Evolutionary conservation across 2,888 invertebrate genomes (phyloP).

Genomic region (Cephus spinipes): DNA sequence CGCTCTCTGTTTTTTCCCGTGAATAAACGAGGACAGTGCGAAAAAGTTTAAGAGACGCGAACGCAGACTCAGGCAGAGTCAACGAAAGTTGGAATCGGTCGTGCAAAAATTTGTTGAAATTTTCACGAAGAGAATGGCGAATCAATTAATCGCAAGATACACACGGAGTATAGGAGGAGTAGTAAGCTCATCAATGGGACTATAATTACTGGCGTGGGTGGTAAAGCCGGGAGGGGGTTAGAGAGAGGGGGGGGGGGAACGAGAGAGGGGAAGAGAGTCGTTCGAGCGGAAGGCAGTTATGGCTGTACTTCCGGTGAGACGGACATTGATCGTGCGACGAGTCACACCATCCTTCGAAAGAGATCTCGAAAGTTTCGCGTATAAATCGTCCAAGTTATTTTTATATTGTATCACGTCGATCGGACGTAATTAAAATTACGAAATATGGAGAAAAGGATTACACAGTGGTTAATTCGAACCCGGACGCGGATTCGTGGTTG

Average conservation of each 20-base stretch:
- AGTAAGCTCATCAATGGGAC: conserved; percentile 9
- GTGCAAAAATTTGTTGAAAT: neutral
- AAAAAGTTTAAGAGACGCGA: neutral
- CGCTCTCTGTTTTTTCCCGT: neutral
- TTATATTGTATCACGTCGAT: neutral
- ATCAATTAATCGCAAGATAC: neutral
- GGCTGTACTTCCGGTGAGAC: conserved; percentile 57
- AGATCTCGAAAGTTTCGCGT: conserved; percentile 32
- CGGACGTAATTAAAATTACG: neutral
- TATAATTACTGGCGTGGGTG: conserved; percentile 16
- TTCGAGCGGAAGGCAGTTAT: conserved; percentile 57
- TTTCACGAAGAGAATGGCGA: neutral
- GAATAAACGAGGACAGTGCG: neutral
- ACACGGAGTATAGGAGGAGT: neutral
- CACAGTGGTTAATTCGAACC: neutral
- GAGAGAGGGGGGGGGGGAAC: conserved; percentile 25
- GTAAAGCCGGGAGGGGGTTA: conserved; percentile 31
- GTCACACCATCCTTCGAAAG: conserved; percentile 40
- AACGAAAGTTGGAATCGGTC: neutral
- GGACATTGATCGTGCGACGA: conserved; percentile 44
- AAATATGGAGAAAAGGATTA: neutral
- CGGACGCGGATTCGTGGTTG: neutral
- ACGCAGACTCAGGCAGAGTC: neutral
- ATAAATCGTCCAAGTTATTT: neutral
- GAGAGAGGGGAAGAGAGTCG: conserved; percentile 25